Evolutionary conservation across 2,113 vertebrate genomes (phyloP), one percentile per base, ranked within the genome.

Genomic region (Percopsis transmontana): DNA sequence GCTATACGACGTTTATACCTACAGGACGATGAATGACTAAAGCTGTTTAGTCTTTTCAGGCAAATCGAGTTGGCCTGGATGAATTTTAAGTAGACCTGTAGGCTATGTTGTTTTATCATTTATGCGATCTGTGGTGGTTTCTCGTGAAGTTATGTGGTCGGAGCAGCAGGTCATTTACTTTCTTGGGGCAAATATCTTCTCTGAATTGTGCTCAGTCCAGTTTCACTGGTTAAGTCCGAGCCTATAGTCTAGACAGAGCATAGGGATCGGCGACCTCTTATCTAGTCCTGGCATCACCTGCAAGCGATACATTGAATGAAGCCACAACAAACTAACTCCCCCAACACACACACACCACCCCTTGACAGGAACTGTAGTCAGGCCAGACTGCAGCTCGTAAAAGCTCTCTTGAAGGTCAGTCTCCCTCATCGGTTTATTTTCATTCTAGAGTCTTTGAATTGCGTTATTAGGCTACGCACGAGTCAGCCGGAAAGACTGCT

Each of bases 211-310:
- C 86, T 91, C 88, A 62, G 78, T 90, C 90, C 81, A 86, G 88
- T 84, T 83, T 51, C 84, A 87, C 90, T 88, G 86, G 92, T 93
- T 88, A 89, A 89, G 84, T 87, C 87, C 81, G 81, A 89, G 66
- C 18, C 81, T 53, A 82, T 2, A 84, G 95, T 95, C 94, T 94
- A 97, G 95, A 97, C 94, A 86, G 92, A 84, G 85, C 80, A 80
- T 88, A 80, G 82, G 87, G 88, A 91, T 88, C 85, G 89, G 92
- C 92, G 91, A 92, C 92, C 84, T 79, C 94, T 97, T 97, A 97
- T 97, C 95, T 92, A 79, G 84, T 72, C 82, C 82, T 92, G 95
- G 95, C 95, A 97, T 97, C 95, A 94, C 92, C 94, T 93, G 91
- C 93, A 91, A 93, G 90, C 90, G 88, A 94, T 92, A 92, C 92